These are phyloP conservation scores for Leucophora obtusa DNA, from an alignment of 2,888 invertebrate species.

Conservation along the genomic window DNA sequence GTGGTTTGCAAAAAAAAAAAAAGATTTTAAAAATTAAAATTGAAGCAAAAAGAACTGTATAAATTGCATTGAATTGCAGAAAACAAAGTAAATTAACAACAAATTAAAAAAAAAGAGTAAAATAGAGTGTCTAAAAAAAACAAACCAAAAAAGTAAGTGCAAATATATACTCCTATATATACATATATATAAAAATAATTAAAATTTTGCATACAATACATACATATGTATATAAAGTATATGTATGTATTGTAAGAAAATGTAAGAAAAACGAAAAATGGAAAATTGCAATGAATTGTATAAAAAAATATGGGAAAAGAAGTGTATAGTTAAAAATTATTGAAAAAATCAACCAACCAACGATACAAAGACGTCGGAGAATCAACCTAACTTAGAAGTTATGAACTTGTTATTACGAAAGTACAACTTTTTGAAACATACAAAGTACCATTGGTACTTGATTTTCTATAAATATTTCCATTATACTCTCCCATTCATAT, in stretches of 20 bases:
- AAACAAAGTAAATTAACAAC: constrained; percentile 11
- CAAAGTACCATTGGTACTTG: too few species aligned
- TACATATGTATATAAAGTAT: constrained; percentile 8
- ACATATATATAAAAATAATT: constrained; percentile 8
- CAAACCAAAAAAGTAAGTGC: constrained; percentile 54
- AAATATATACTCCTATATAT: too few species aligned
- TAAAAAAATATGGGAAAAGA: constrained; percentile 12
- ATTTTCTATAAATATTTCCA: too few species aligned
- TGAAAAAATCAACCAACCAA: constrained; percentile 21
- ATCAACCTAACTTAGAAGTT: constrained; percentile 34
- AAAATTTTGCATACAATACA: constrained; percentile 10
- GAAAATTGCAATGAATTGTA: constrained; percentile 45
- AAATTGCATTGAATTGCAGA: not conserved
- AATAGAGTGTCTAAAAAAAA: constrained; percentile 9
- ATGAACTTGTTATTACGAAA: not conserved
- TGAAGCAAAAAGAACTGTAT: constrained; percentile 23
- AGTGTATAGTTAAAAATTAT: constrained; percentile 42
- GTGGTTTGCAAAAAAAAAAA: constrained; percentile 38
- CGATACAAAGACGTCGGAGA: constrained; percentile 31
- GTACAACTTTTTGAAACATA: not conserved
- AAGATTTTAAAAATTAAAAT: constrained; percentile 12
- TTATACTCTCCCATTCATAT: too few species aligned
- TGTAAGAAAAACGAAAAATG: constrained; percentile 29
- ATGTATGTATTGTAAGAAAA: constrained; percentile 22
- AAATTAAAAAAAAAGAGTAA: constrained; percentile 10